These are phyloP conservation scores for Phymanthus crucifer DNA, from an alignment of 92 coral and sea anemone species.

Conservation along the genomic window DNA sequence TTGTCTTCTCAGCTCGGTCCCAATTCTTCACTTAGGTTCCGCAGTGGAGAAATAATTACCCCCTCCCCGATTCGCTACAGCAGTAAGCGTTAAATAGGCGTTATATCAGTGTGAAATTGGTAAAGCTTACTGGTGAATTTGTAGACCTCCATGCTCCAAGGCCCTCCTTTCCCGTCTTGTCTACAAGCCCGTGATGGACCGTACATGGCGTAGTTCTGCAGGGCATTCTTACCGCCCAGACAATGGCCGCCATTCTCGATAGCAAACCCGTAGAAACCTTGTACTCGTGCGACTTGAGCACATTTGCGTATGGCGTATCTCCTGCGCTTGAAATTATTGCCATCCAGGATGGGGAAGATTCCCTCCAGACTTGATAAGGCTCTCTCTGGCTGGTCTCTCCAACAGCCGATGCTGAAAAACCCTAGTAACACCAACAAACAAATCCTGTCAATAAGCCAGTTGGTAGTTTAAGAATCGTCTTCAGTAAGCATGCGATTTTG, in stretches of 20 bases:
- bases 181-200: conserved; percentile 87
- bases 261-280: conserved; percentile 91
- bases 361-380: conserved; percentile 85
- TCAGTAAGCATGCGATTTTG: no score
- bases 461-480: no score
- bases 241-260: conserved; percentile 96
- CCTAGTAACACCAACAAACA: conserved; percentile 33
- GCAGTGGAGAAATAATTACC: no score
- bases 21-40: no score
- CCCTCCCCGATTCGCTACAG: no score
- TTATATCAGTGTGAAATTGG: no score
- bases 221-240: conserved; percentile 76
- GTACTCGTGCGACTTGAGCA: conserved; percentile 78
- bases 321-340: conserved; percentile 75
- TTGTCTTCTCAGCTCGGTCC: no score
- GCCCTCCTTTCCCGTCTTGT: conserved; percentile 87
- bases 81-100: no score
- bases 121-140: conserved; percentile 67
- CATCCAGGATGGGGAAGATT: conserved; percentile 84
- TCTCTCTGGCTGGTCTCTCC: conserved; percentile 95
- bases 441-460: not conserved
- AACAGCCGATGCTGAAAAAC: conserved; percentile 94
- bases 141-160: conserved; percentile 97
- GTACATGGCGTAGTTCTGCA: conserved; percentile 83
- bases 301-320: conserved; percentile 82